These are phyloP conservation scores for Tapera naevia DNA, from an alignment of 2,797 vertebrate genomes.

Conservation along the genomic window DNA sequence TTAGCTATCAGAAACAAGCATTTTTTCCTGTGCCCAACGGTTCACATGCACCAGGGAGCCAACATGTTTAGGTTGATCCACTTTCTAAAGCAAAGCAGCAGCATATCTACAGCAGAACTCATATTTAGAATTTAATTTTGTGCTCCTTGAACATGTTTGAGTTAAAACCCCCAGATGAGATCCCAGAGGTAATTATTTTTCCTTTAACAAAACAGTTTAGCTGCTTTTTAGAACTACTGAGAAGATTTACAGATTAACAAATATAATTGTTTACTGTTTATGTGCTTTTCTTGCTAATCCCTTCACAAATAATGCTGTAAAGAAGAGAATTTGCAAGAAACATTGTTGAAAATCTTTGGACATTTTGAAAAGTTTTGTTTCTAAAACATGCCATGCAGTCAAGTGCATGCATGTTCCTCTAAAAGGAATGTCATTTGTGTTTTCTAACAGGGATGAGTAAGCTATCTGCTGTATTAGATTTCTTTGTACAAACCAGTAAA, in stretches of 20 bases:
- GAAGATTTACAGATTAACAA: constrained; percentile 55
- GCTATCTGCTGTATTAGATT: not conserved
- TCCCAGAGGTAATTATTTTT: constrained; percentile 23
- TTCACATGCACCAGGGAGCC: not conserved
- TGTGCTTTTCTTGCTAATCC: constrained; percentile 19
- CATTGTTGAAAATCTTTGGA: not conserved
- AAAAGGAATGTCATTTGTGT: constrained; percentile 7
- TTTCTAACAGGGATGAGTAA: not conserved
- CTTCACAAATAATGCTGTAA: constrained; percentile 19
- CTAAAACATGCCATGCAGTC: not conserved
- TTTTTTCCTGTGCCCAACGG: not conserved
- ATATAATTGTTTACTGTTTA: not conserved
- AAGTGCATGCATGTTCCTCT: not conserved
- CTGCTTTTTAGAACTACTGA: constrained; percentile 25
- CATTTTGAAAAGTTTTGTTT: constrained; percentile 8
- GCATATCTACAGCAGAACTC: not conserved
- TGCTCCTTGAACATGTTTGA: not conserved
- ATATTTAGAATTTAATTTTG: not conserved
- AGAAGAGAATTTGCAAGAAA: constrained; percentile 23
- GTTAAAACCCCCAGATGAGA: constrained; percentile 3
- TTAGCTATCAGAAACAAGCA: not conserved
- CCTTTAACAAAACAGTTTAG: constrained; percentile 45
- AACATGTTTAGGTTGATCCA: not conserved
- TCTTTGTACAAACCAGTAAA: not conserved
- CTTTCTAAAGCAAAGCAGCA: not conserved